Evolutionary conservation across 2,113 vertebrate genomes (phyloP), one percentile per base, ranked within the genome.

Genomic region (Chionodraco myersi): DNA sequence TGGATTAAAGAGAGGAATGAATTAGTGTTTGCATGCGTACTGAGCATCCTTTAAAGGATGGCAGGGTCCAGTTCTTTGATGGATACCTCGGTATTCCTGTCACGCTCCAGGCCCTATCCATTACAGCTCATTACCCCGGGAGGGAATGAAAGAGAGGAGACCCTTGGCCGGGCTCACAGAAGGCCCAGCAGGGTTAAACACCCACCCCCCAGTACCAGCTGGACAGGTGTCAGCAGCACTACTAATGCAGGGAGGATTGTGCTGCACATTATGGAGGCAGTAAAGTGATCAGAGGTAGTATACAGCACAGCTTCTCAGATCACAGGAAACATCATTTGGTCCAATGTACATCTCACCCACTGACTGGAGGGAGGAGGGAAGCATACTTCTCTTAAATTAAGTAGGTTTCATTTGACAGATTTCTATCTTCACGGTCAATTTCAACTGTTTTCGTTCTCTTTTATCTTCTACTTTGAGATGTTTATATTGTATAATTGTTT

Each of bases 121-220:
- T 93, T 92, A 92, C 82, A 88, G 87, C 87, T 93, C 87, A 90
- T 93, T 92, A 90, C 83, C 82, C 80, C 2, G 58, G 68, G 82
- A 89, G 78, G 52, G 84, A 89, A 86, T 76, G 79, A 89, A 86
- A 88, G 83, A 83, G 79, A 82, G 77, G 57, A 82, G 88, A 85
- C 89, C 85, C 79, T 79, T 53, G 76, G 85, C 81, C 11, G 5
- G 13, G 67, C 87, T 83, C 77, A 77, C 77, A 76, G 71, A 78
- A 75, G 64, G 63, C 81, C 69, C 78, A 73, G 79, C 79, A 57
- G 85, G 85, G 86, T 89, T 90, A 89, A 90, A 88, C 87, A 84
- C 75, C 75, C 72, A 79, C 61, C 36, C 72, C 66, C 36, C 34
- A 41, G 36, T 62, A 73, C 62, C 60, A 82, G 64, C 88, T 79